These are phyloP conservation scores for Cyclophora albipunctata DNA, from an alignment of 2,888 invertebrate genomes.

Conservation along the genomic window DNA sequence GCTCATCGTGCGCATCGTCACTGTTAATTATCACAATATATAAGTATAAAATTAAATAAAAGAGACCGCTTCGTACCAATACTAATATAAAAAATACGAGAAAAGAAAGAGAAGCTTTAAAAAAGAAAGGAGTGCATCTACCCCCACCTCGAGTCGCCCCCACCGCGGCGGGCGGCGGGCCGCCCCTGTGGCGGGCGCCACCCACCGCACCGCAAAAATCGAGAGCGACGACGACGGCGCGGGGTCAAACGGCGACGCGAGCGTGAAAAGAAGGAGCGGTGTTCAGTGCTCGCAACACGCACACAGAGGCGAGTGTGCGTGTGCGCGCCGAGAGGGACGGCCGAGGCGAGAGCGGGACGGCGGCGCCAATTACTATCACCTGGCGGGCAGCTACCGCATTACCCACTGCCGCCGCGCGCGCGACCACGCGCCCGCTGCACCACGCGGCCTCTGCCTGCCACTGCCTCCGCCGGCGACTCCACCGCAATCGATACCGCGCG, in stretches of 20 bases:
- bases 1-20: slow-evolving; percentile 66
- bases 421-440: slow-evolving; percentile 76
- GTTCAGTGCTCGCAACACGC: slow-evolving; percentile 49
- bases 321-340: slow-evolving; percentile 72
- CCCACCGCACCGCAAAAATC: slow-evolving; percentile 80
- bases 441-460: slow-evolving; percentile 57
- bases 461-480: slow-evolving; percentile 51
- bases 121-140: slow-evolving; percentile 73
- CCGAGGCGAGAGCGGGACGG: slow-evolving; percentile 68
- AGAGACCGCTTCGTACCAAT: slow-evolving; percentile 70
- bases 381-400: slow-evolving; percentile 79
- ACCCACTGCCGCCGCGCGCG: slow-evolving; percentile 76
- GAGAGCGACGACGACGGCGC: slow-evolving; percentile 74
- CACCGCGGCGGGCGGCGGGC: slow-evolving; percentile 56
- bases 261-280: slow-evolving; percentile 74
- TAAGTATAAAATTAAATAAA: slow-evolving; percentile 68
- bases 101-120: slow-evolving; percentile 75
- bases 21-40: slow-evolving; percentile 74
- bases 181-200: slow-evolving; percentile 75
- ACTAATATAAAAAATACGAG: slow-evolving; percentile 71
- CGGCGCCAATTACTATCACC: slow-evolving; percentile 78
- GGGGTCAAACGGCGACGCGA: slow-evolving; percentile 74
- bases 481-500: slow-evolving; percentile 53
- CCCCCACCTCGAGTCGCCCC: slow-evolving; percentile 67
- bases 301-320: slow-evolving; percentile 56